Base-by-base conservation (phyloP, 2,797 vertebrate genomes). In the Dipus sagitta region DNA sequence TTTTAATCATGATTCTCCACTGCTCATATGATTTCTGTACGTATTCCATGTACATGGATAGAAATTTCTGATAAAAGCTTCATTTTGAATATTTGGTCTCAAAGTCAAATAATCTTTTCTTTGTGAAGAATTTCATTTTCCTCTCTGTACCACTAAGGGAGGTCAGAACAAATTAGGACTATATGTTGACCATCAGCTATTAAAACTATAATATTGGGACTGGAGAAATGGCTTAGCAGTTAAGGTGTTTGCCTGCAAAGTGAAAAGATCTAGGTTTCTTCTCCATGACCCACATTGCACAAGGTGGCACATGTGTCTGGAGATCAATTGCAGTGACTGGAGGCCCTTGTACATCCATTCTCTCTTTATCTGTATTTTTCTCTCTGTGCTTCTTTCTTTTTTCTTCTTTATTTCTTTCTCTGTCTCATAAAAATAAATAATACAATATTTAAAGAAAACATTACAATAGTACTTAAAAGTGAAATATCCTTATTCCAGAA, bases 401-500 rank as follows among this genome's bases (percentile, higher is more conserved):
- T 47, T 5, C 47, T 47, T 9, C 38, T 38, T 47, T 8, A 3
- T 47, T 11, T 47, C 47, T 47, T 11, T 47, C 47, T 47, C 47
- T 47, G 6, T 47, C 9, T 47, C 47, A 47, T 47, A 47, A 47
- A 47, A 47, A 47, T 47, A 8, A 47, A 47, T 47, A 9, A 47
- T 47, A 11, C 47, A 47, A 47, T 9, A 47, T 47, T 47, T 47
- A 47, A 47, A 47, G 47, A 47, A 47, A 47, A 47, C 8, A 47
- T 11, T 47, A 47, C 47, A 47, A 47, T 47, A 47, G 47, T 47
- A 11, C 47, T 93, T 93, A 89, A 96, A 97, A 96, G 90, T 96
- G 68, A 88, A 88, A 20, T 68, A 26, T 92, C 71, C 92, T 4
- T 42, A 15, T 94, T 93, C 9, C 72, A 8, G 91, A 96, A 96